phyloP scores from a whole-genome alignment of 35 echinoderm and acorn worm genomes.

The Ophiothrix spiculata region DNA sequence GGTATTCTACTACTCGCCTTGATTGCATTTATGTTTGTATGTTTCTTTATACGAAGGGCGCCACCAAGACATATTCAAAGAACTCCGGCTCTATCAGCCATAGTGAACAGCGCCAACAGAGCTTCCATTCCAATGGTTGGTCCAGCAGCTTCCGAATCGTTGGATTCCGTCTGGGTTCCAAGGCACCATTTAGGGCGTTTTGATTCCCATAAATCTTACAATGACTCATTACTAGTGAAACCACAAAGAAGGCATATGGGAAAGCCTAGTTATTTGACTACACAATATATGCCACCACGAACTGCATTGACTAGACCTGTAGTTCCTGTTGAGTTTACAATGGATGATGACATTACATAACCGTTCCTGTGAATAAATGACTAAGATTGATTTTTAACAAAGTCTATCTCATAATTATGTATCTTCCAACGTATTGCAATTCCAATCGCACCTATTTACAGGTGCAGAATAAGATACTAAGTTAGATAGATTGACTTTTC shows the following conservation, averaged over 20 bases:
- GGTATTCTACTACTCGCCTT: neutral
- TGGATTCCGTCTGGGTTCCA: neutral
- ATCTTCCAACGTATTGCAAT: too few species aligned
- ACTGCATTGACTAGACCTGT: neutral
- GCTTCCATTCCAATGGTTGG: slow-evolving; percentile 3
- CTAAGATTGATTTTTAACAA: too few species aligned
- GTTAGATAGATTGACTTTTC: too few species aligned
- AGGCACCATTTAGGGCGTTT: neutral
- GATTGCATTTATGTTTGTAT: neutral
- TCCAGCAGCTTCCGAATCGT: neutral
- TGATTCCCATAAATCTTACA: neutral
- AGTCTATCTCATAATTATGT: too few species aligned
- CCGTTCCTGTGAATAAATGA: too few species aligned
- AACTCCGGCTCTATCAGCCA: neutral
- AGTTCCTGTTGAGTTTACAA: too few species aligned
- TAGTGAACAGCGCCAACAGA: neutral
- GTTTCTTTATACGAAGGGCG: neutral
- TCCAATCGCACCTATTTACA: too few species aligned
- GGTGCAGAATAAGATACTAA: too few species aligned
- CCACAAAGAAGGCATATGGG: neutral
- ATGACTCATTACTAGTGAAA: neutral
- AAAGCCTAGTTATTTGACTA: neutral
- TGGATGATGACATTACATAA: too few species aligned
- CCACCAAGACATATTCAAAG: neutral
- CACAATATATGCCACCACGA: neutral